Base-by-base conservation (phyloP, 2,113 vertebrate species). In the Stigmatopora nigra region DNA sequence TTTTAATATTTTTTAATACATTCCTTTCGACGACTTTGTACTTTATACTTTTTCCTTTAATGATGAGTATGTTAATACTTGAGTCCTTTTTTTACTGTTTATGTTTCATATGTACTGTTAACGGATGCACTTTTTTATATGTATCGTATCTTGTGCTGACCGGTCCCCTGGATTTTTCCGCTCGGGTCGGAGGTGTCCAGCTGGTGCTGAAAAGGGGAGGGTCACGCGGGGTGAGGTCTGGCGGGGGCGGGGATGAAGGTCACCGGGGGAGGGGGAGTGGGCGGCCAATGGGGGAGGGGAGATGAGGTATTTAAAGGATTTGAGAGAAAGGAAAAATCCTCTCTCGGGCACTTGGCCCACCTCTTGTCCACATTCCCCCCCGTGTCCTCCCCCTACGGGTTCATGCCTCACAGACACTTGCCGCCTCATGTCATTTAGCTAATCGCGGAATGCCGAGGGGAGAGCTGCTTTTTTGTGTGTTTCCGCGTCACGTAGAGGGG, bases 261-360 rank as follows among this genome's bases (percentile, higher is more conserved):
- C 81, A 86, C 69, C 78, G 79, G 85, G 85, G 80, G 15, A 63
- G 78, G 75, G 69, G 76, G 67, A 60, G 64, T 49, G 63, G 45
- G 61, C 51, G 49, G 62, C 60, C 69, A 47, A 48, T 63, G 72
- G 81, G 80, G 79, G 76, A 76, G 76, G 87, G 83, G 51, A 59
- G 61, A 66, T 70, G 75, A 86, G 82, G 75, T 82, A 86, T 88
- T 88, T 88, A 83, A 83, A 84, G 80, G 80, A 79, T 88, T 83
- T 78, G 61, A 71, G 74, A 76, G 69, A 87, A 83, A 73, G 78
- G 76, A 80, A 68, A 85, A 80, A 56, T 71, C 76, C 77, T 57
- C 72, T 51, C 63, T 56, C 69, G 66, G 65, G 67, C 44, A 77
- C 68, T 73, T 73, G 59, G 63, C 67, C 68, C 67, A 63, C 36